These are phyloP conservation scores for Rhyacophila evoluta DNA, from an alignment of 2,888 invertebrate species.

Conservation along the genomic window DNA sequence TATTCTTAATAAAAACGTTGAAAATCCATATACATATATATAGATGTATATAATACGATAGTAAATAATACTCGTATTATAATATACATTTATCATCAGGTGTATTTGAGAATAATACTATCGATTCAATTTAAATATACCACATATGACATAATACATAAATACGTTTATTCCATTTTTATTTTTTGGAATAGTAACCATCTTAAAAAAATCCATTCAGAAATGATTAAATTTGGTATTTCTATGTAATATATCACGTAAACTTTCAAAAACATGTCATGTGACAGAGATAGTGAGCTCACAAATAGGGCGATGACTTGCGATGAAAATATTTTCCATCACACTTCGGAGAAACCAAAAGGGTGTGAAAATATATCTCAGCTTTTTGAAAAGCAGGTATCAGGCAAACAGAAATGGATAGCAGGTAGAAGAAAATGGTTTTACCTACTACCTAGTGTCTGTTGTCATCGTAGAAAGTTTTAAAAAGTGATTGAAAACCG, in stretches of 20 bases:
- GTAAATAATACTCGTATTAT: too few species aligned
- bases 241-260: neutral
- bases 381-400: conserved; percentile 21
- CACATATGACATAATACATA: too few species aligned
- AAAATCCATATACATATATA: too few species aligned
- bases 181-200: too few species aligned
- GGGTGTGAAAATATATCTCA: conserved; percentile 47
- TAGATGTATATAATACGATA: too few species aligned
- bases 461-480: neutral
- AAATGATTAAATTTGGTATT: neutral
- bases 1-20: too few species aligned
- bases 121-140: too few species aligned
- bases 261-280: neutral
- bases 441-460: neutral
- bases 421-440: neutral
- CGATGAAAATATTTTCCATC: conserved; percentile 45
- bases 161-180: too few species aligned
- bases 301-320: conserved; percentile 25
- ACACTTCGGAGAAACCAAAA: conserved; percentile 44
- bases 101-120: too few species aligned
- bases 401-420: neutral
- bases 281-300: neutral
- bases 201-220: neutral
- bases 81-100: too few species aligned
- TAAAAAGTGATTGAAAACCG: neutral